These are phyloP conservation scores for Mystacides longicornis DNA, from an alignment of 2,888 invertebrate species.

Conservation along the genomic window DNA sequence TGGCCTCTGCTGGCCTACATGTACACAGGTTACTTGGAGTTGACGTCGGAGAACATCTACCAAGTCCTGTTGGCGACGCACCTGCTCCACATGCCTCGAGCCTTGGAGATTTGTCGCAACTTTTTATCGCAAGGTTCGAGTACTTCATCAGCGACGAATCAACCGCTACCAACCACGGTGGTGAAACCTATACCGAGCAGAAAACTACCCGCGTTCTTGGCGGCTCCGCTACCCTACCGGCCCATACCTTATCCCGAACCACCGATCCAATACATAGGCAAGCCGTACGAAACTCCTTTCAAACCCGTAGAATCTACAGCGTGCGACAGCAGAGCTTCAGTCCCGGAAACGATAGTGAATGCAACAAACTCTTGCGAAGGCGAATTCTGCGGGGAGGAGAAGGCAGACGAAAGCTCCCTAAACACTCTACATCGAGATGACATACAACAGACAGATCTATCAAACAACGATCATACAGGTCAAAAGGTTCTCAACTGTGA, in stretches of 20 bases:
- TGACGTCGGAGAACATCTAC: slow-evolving; percentile 63
- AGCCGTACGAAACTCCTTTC: slow-evolving; percentile 16
- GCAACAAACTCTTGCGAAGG: neutral
- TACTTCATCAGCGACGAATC: slow-evolving; percentile 21
- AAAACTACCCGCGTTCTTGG: slow-evolving; percentile 15
- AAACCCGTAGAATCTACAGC: slow-evolving; percentile 9
- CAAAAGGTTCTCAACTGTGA: neutral
- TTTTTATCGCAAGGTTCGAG: slow-evolving; percentile 50
- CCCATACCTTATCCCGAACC: slow-evolving; percentile 19
- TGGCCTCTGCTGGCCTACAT: slow-evolving; percentile 64
- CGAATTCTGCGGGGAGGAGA: neutral
- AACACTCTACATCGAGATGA: neutral
- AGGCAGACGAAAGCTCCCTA: neutral
- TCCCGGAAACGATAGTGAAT: neutral
- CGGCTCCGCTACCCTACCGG: slow-evolving; percentile 25
- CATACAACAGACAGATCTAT: neutral
- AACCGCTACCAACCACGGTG: slow-evolving; percentile 25
- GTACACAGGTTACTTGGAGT: slow-evolving; percentile 66
- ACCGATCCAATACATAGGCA: slow-evolving; percentile 7
- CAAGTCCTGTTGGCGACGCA: slow-evolving; percentile 64
- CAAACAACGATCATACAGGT: neutral
- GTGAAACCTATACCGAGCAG: slow-evolving; percentile 25
- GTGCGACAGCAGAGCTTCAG: neutral
- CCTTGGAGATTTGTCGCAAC: slow-evolving; percentile 59
- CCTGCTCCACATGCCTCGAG: slow-evolving; percentile 65